These are phyloP conservation scores for Toxotes chatareus DNA, from an alignment of 2,113 vertebrate genomes.

Conservation along the genomic window DNA sequence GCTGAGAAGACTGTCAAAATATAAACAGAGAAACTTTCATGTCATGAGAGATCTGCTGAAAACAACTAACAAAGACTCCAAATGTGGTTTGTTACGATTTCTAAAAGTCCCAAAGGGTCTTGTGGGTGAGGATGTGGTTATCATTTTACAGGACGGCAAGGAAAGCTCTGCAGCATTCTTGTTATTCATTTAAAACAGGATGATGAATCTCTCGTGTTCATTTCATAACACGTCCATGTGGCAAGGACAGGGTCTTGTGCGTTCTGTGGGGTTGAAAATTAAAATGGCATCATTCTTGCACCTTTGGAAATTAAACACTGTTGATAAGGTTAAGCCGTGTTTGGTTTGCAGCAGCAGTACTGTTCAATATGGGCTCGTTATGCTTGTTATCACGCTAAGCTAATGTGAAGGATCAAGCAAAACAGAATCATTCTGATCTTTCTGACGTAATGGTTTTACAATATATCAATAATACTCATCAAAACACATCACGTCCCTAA, in stretches of 20 bases:
- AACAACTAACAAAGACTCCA: neutral
- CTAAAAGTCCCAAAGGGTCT: slow-evolving; percentile 6
- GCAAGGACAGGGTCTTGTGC: slow-evolving; percentile 48
- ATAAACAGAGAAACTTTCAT: neutral
- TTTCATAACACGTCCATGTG: slow-evolving; percentile 54
- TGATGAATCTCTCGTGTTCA: slow-evolving; percentile 51
- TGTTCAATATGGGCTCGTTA: neutral
- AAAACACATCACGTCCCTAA: slow-evolving; percentile 5
- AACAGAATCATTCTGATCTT: neutral
- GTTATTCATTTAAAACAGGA: slow-evolving; percentile 63
- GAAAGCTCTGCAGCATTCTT: slow-evolving; percentile 41
- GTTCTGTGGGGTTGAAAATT: slow-evolving; percentile 41
- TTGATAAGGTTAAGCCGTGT: neutral
- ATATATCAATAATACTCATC: neutral
- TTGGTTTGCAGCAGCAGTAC: neutral
- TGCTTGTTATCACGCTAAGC: neutral
- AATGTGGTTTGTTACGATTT: slow-evolving; percentile 20
- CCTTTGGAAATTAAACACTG: neutral
- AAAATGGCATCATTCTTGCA: slow-evolving; percentile 19
- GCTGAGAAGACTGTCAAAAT: neutral
- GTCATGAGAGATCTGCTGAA: neutral
- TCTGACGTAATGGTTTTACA: neutral
- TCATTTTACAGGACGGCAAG: slow-evolving; percentile 44
- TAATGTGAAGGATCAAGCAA: slow-evolving; percentile 11
- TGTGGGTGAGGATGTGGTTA: slow-evolving; percentile 57